Evolutionary conservation across 2,888 invertebrate genomes (phyloP).

Genomic region (Cephus runcator): DNA sequence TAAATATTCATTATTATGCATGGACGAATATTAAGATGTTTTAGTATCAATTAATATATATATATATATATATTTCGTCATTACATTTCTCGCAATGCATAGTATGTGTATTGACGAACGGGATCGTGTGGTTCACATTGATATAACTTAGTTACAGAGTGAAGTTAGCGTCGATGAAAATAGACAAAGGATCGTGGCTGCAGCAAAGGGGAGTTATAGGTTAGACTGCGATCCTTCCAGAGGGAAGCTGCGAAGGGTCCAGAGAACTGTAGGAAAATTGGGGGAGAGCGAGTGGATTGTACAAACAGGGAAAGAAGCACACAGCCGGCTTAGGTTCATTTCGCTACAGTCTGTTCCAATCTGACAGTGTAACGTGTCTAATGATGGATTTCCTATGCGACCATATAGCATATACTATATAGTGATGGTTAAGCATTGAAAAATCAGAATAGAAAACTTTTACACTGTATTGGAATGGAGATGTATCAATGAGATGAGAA

Average conservation of each 20-base stretch:
- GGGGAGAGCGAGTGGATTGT: constrained; percentile 43
- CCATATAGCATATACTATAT: no score
- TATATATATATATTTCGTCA: not conserved
- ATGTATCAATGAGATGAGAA: no score
- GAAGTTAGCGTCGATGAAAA: not conserved
- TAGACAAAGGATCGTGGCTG: constrained; percentile 7
- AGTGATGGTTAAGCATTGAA: no score
- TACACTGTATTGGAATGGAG: no score
- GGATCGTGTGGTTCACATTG: constrained; percentile 5
- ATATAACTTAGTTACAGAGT: constrained; percentile 15
- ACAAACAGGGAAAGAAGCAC: constrained; percentile 51
- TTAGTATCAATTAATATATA: constrained; percentile 3
- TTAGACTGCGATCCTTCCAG: no score
- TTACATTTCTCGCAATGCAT: not conserved
- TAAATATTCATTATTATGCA: no score
- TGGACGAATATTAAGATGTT: not conserved
- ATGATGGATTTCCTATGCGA: constrained; percentile 19
- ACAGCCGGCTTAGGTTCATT: constrained; percentile 40
- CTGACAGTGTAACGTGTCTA: constrained; percentile 24
- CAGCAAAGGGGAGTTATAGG: not conserved
- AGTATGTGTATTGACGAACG: constrained; percentile 8
- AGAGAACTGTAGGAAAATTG: constrained; percentile 18
- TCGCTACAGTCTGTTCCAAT: constrained; percentile 46
- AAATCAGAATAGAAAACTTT: no score
- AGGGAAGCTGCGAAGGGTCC: not conserved